Evolutionary conservation across 1,140 invertebrate species (phyloP).

Genomic region (Periplaneta americana): DNA sequence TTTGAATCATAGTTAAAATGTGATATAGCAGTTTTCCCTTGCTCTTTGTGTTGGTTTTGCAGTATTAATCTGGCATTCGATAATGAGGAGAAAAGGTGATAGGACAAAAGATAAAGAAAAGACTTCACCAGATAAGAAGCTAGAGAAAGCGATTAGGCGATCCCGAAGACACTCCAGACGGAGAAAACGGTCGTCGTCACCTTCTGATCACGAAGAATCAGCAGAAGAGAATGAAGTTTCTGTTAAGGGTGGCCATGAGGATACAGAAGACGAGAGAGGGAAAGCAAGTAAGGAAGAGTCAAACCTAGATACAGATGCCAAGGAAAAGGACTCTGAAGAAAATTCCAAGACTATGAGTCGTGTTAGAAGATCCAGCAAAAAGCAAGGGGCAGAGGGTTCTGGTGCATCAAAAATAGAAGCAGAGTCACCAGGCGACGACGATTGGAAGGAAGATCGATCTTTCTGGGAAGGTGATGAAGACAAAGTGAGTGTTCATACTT

Average conservation of each 20-base stretch:
- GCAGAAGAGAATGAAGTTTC: conserved; percentile 25
- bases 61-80: conserved; percentile 21
- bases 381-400: background rate
- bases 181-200: conserved; percentile 34
- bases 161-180: conserved; percentile 32
- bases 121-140: conserved; percentile 37
- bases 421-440: background rate
- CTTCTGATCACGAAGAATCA: conserved; percentile 33
- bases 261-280: background rate
- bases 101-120: conserved; percentile 39
- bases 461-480: conserved; percentile 10
- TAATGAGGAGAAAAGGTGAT: conserved; percentile 42
- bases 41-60: no score
- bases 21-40: no score
- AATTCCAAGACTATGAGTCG: background rate
- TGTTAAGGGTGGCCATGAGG: background rate
- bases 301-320: conserved; percentile 20
- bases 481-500: background rate
- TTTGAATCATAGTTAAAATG: no score
- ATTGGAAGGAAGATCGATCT: conserved; percentile 12
- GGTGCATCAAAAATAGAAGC: background rate
- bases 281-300: conserved; percentile 5
- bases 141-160: conserved; percentile 37
- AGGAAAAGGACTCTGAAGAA: conserved; percentile 24
- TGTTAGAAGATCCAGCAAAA: background rate